Evolutionary conservation across 2,888 invertebrate genomes (phyloP).

Genomic region (Trissolcus brochymenae): DNA sequence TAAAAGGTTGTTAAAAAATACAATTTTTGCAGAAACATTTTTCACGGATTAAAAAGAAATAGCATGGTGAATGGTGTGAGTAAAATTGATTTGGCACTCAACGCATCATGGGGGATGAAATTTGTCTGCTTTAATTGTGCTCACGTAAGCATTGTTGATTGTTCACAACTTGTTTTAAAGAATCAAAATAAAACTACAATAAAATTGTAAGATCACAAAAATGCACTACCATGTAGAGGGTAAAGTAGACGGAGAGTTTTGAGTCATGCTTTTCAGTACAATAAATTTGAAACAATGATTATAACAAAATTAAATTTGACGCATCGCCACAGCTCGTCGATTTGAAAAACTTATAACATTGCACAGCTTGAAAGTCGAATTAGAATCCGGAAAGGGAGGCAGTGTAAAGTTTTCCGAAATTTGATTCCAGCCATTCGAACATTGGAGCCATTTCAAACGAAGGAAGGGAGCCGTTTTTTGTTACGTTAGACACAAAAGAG

Average conservation of each 20-base stretch:
- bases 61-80: neutral
- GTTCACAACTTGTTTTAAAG: too few relatives aligned
- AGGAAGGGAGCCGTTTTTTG: constrained; percentile 27
- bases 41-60: too few relatives aligned
- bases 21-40: neutral
- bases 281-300: too few relatives aligned
- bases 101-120: constrained; percentile 22
- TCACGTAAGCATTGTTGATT: constrained; percentile 18
- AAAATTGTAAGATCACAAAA: constrained; percentile 30
- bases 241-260: too few relatives aligned
- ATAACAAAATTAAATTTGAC: too few relatives aligned
- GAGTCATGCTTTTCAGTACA: too few relatives aligned
- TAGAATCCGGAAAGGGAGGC: constrained; percentile 11
- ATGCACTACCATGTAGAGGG: constrained; percentile 5
- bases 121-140: constrained; percentile 38
- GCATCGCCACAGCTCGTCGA: too few relatives aligned
- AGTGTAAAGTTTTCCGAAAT: constrained; percentile 21
- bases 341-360: neutral
- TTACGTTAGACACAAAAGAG: constrained; percentile 53
- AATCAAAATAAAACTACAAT: constrained; percentile 36
- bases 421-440: neutral
- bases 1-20: neutral
- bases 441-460: constrained; percentile 45
- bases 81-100: constrained; percentile 46
- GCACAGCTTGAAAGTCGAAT: constrained; percentile 22